Base-by-base conservation (phyloP, 2,113 vertebrate species). In the Xiphophorus hellerii region DNA sequence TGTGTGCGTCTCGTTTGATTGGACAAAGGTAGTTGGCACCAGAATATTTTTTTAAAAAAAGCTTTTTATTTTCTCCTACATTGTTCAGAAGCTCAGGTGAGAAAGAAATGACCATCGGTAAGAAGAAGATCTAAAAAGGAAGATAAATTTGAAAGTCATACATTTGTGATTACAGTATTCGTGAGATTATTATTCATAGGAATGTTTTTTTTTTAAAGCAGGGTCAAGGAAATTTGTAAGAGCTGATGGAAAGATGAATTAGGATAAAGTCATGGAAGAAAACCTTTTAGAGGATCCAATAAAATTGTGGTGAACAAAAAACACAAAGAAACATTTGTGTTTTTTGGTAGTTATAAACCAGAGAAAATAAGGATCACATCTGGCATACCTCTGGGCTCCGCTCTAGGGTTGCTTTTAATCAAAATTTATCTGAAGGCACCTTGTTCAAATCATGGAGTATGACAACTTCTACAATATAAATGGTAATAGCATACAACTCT, bases 1-100 rank as follows among this genome's bases (percentile, higher is more conserved):
- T 84, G 85, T 84, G 77, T 70, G 81, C 86, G 67, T 76, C 77
- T 69, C 35, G 61, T 67, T 35, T 83, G 67, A 78, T 85, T 79
- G 82, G 86, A 74, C 73, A 28, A 28, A 60, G 81, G 68, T 13
- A 61, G 5, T 51, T 76, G 74, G 82, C 76, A 74, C 71, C 73
- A 27, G 67, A 64, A 60, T 72, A 71, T 31, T 31, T 78, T 84
- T 79, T 13, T 39, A 78, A 54, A 82, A 35, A 35, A 75, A 80
- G 69, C 69, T 69, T 35, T 84, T 85, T 84, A 66, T 90, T 85
- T 66, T 69, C 77, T 17, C 51, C 14, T 42, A 30, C 79, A 10
- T 76, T 70, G 15, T 78, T 80, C 63, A 77, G 77, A 80, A 73
- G 66, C 42, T 69, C 80, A 70, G 15, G 14, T 62, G 27, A 62